phyloP scores from a whole-genome alignment of 2,797 vertebrate species.

The Pteronotus mesoamericanus region DNA sequence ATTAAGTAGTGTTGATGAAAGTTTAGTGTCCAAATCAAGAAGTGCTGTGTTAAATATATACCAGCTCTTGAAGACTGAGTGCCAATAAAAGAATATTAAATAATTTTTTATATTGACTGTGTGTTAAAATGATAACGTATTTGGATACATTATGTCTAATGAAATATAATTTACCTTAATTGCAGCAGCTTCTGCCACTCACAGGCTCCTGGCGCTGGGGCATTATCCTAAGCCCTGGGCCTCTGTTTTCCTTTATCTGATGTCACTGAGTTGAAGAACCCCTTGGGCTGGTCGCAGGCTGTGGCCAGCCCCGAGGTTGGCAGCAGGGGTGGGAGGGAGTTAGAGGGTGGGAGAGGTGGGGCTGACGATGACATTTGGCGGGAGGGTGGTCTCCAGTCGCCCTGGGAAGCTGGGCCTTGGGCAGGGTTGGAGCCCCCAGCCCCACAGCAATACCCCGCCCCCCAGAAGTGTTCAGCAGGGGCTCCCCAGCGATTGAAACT shows the following conservation, averaged over 20 bases:
- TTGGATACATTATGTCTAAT: constrained; percentile 15
- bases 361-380: neutral
- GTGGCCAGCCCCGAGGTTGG: neutral
- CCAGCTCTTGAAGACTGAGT: constrained; percentile 14
- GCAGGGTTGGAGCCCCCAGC: too few species aligned
- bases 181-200: neutral
- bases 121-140: constrained; percentile 37
- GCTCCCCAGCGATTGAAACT: neutral
- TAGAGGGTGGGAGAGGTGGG: too few species aligned
- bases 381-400: neutral
- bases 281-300: neutral
- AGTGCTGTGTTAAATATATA: neutral
- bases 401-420: neutral
- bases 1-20: neutral
- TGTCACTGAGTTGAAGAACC: neutral
- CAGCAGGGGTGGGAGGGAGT: too few species aligned
- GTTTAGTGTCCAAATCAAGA: neutral
- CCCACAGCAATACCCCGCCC: neutral
- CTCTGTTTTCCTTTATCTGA: neutral
- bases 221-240: neutral
- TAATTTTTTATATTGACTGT: constrained; percentile 35
- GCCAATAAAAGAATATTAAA: neutral
- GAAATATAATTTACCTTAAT: neutral
- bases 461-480: neutral
- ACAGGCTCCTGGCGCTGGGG: neutral